Evolutionary conservation across 2,888 invertebrate genomes (phyloP), one percentile per base, ranked within the genome.

Genomic region (Nephrotoma guestfalica): DNA sequence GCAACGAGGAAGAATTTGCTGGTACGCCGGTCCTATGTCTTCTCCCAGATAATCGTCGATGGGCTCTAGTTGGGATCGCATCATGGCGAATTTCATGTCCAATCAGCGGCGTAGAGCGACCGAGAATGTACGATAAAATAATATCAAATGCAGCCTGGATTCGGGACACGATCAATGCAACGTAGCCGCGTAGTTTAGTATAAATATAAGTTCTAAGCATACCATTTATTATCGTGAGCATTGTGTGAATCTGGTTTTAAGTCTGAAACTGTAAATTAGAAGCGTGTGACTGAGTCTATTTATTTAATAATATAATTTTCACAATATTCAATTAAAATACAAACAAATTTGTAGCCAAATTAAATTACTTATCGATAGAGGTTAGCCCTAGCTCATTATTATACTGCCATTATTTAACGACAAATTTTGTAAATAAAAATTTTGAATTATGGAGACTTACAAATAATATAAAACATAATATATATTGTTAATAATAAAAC

Each of bases 81-180:
- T 96, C 96, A 86, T 97, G 97, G 97, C 93, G 97, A 87, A 97
- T 97, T 89, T 96, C 96, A 0, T 97, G 97, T 89, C 94, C 95
- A 0, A 95, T 95, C 88, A 94, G 94, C 83, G 96, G 96, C 6
- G 92, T 94, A 83, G 96, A 96, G 86, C 92, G 97, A 88, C 97
- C 97, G 0, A 92, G 97, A 88, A 95, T 96, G 91, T 97, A 97
- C 89, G 97, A 97, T 89, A 94, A 96, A 89, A 94, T 97, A 86
- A 93, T 94, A 13, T 95, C 97, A 0, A 97, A 97, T 90, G 93
- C 96, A 41, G 96, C 96, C 88, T 97, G 97, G 97, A 96, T 97
- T 89, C 93, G 94, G 89, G 94, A 96, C 89, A 96, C 96, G 7
- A 94, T 96, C 87, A 93, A 93, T 88, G 89, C 91, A 47, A 89